Conservation (phyloP, 2,888 invertebrate species). For the Xylocampa areola region DNA sequence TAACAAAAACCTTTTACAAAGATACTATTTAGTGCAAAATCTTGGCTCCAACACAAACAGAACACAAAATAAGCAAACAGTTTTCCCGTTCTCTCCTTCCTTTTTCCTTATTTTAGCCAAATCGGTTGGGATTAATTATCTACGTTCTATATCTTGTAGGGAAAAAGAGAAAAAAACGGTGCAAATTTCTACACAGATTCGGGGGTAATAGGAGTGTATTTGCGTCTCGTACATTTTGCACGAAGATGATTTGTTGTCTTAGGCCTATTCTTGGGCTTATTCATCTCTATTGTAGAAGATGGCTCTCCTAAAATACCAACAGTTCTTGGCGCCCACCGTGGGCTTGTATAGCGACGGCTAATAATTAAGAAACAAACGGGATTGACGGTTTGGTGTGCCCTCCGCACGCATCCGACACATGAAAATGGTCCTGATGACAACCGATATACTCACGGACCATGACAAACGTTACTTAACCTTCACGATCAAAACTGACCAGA, state of each 20-base stretch:
- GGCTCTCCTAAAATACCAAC: too few species aligned
- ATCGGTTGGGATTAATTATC: slow-evolving; percentile 73
- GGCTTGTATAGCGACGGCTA: too few species aligned
- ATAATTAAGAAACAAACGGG: too few species aligned
- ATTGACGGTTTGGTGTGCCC: too few species aligned
- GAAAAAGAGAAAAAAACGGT: slow-evolving; percentile 23
- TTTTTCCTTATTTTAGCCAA: slow-evolving; percentile 67
- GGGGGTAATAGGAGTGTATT: slow-evolving; percentile 7
- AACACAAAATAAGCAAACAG: slow-evolving; percentile 36
- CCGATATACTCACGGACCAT: too few species aligned
- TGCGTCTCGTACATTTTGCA: not conserved
- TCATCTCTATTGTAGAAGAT: too few species aligned
- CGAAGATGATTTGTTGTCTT: slow-evolving; percentile 3
- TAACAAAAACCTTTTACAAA: slow-evolving; percentile 10
- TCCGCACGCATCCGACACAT: too few species aligned
- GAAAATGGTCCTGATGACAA: too few species aligned
- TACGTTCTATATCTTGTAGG: slow-evolving; percentile 55
- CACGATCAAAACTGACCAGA: too few species aligned
- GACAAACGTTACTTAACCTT: too few species aligned
- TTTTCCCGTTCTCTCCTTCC: slow-evolving; percentile 43
- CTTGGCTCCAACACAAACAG: slow-evolving; percentile 17
- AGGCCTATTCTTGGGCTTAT: too few species aligned
- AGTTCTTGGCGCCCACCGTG: too few species aligned
- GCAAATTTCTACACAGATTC: slow-evolving; percentile 9
- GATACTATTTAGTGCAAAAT: slow-evolving; percentile 11